phyloP scores from a whole-genome alignment of 2,888 invertebrate species.

The Melanostoma mellinum region DNA sequence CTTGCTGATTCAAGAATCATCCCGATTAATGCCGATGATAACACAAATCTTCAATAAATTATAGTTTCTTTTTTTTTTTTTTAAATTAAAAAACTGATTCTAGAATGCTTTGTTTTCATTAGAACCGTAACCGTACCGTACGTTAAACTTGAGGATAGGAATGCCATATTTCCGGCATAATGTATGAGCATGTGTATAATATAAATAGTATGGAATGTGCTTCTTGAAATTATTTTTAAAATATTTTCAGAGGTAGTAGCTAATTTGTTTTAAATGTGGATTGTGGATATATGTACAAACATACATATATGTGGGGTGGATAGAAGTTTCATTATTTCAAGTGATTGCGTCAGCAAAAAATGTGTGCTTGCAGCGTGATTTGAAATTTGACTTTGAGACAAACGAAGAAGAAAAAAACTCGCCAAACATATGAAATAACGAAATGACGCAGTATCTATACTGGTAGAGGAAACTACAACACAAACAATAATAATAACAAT shows the following conservation, averaged over 20 bases:
- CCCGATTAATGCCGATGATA: slow-evolving; percentile 37
- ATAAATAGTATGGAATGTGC: background rate
- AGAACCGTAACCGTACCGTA: slow-evolving; percentile 9
- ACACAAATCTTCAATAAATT: slow-evolving; percentile 29
- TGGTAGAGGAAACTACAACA: no score
- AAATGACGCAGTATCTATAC: background rate
- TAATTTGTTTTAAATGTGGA: background rate
- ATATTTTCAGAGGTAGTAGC: slow-evolving; percentile 6
- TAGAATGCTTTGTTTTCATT: slow-evolving; percentile 8
- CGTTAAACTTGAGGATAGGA: slow-evolving; percentile 26
- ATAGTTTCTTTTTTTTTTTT: background rate
- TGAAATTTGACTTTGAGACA: background rate
- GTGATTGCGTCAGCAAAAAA: background rate
- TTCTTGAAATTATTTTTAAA: background rate
- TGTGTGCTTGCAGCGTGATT: no score
- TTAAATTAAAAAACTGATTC: background rate
- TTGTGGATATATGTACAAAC: background rate
- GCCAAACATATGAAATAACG: no score
- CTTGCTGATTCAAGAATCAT: slow-evolving; percentile 39
- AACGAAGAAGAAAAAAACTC: no score
- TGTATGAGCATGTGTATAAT: background rate
- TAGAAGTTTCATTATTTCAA: background rate
- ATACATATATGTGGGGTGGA: no score
- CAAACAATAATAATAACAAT: no score
- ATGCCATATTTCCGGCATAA: slow-evolving; percentile 7